Base-by-base conservation (phyloP, 2,888 invertebrate species). In the Argynnis bischoffii region DNA sequence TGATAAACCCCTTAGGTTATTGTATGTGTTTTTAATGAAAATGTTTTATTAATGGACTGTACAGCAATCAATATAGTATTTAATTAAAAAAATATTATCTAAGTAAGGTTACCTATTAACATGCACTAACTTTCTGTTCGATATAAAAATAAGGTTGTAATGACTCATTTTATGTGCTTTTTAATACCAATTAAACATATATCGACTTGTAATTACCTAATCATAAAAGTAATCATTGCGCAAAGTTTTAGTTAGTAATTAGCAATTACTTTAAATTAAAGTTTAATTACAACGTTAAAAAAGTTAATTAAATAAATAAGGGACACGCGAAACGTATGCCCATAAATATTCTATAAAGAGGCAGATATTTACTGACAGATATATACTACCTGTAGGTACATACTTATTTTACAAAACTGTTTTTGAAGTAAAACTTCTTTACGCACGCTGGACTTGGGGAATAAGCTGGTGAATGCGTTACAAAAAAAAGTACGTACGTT, bases 101-200 rank as follows among this genome's bases (percentile, higher is more conserved):
- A 41, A 41, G 35, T 41, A 8, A 41, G 3, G 35, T 41, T 41
- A 41, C 2, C 35, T 41, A 35, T 35, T 35, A 41, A 41, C 11
- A 11, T 41, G 11, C 35, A 41, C 35, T 41, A 8, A 2, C 35
- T 41, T 11, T 41, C 35, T 41, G 1, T 59, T 59, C 16, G 48
- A 26, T 26, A 61, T n/a, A 26, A 55, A 60, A 66, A 66, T 50
- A 55, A 55, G 41, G 35, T 55, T 55, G 21, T 55, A 55, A 60
- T 66, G 47, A 48, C 59, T 66, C 55, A 60, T 66, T 68, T 56
- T 26, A 69, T 69, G 16, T 11, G n/a, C 26, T 13, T 57, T 69
- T 69, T 56, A 66, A 64, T 64, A 50, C 13, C 55, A 55, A 54
- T 66, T 63, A 66, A 65, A 60, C 55, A 66, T 55, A 56, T 66